A percentile compares a stretch with the other conserved stretches of the same genome.
These are phyloP conservation scores for Coboldia fuscipes DNA, from an alignment of 1,140 invertebrate species.

Conservation along the genomic window DNA sequence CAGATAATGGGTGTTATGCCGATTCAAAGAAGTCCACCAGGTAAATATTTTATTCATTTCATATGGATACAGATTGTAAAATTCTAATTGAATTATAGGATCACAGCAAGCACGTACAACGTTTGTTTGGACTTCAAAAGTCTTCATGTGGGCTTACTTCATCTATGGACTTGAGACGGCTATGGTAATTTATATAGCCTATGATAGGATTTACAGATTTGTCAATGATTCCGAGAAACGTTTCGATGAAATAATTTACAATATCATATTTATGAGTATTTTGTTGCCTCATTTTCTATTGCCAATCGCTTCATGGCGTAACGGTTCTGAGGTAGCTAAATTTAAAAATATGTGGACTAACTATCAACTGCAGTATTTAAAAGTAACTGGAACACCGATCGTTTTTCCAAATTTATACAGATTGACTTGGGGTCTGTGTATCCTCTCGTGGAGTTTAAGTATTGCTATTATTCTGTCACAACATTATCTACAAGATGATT, in stretches of 20 bases:
- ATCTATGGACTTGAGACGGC: slow-evolving; percentile 28
- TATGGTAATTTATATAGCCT: slow-evolving; percentile 27
- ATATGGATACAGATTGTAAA: slow-evolving; percentile 1
- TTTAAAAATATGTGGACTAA: slow-evolving; percentile 53
- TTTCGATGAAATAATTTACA: slow-evolving; percentile 46
- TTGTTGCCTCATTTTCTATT: slow-evolving; percentile 42
- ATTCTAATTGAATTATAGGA: slow-evolving; percentile 13
- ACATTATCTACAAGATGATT: slow-evolving; percentile 40
- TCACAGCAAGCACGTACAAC: slow-evolving; percentile 25
- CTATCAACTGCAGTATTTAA: slow-evolving; percentile 40
- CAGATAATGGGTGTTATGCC: slow-evolving; percentile 52
- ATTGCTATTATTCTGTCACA: slow-evolving; percentile 36
- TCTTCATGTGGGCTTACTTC: slow-evolving; percentile 31
- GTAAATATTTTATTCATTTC: slow-evolving; percentile 15
- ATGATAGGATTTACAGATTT: slow-evolving; percentile 27
- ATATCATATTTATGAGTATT: slow-evolving; percentile 43
- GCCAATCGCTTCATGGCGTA: slow-evolving; percentile 41
- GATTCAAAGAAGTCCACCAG: slow-evolving; percentile 32
- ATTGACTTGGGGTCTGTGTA: slow-evolving; percentile 33
- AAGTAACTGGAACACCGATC: slow-evolving; percentile 35
- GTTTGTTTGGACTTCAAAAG: slow-evolving; percentile 32
- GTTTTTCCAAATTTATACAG: slow-evolving; percentile 34
- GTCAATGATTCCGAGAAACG: slow-evolving; percentile 32
- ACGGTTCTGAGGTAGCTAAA: slow-evolving; percentile 38
- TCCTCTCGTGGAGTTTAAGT: slow-evolving; percentile 35